Evolutionary conservation across 2,797 vertebrate species (phyloP), one percentile per base, ranked within the genome.

Genomic region (Eulemur mongoz): DNA sequence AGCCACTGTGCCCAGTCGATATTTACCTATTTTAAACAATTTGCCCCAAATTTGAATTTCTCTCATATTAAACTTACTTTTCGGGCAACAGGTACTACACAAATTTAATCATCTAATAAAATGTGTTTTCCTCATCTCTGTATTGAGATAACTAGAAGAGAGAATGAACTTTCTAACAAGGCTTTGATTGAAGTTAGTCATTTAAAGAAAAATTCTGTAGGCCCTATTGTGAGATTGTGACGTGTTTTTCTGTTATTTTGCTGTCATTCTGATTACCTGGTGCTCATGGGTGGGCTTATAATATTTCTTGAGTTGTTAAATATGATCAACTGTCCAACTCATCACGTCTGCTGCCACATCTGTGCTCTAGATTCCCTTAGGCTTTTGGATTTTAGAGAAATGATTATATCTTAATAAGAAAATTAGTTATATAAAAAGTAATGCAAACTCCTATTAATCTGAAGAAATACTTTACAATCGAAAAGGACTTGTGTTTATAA

Each of bases 301-400:
- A 14, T 89, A 89, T 96, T 97, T 81, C 75, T 88, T 61, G 63
- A 95, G 27, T 61, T 92, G 67, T 4, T 91, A 84, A 70, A 89
- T 97, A 72, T 50, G n/a, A 45, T 94, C 72, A 84, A 69, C 95
- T 97, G 30, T 91, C 87, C 67, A 69, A 61, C 69, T 95, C 50
- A 73, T 92, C 86, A 75, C 88, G 93, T 89, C 80, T 98, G 78
- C 72, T 98, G 25, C 69, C 50, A 94, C 95, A 95, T 86, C 84
- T 96, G 87, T 91, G 76, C 83, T 96, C 43, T 57, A 52, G 76
- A 86, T 96, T 97, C 67, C 82, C 1, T 7, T 69, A 79, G 93
- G 50, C 5, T 89, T 86, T 72, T 95, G 92, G 32, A 43, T 94
- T 97, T 57, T 81, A 84, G 84, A 72, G 76, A 50, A 79, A 48